Percentiles rank a stretch among this genome's conserved stretches.
Conservation (phyloP, 1,140 invertebrate genomes). For the Dreissena rostriformis region DNA sequence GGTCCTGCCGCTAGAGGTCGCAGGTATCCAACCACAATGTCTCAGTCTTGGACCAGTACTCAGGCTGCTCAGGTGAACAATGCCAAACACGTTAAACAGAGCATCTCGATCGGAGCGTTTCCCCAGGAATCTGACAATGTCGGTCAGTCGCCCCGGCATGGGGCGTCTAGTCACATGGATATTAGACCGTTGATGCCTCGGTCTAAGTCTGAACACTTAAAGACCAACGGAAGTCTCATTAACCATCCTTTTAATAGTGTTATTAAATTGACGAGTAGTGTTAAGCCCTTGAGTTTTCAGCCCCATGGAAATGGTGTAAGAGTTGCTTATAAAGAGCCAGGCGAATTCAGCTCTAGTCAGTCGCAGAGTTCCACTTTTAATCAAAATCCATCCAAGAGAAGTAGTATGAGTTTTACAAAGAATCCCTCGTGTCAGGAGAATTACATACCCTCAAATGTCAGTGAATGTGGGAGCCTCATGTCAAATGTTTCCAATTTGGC, state of each 20-base stretch:
- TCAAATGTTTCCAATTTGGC: conserved; percentile 8
- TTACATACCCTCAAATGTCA: not conserved
- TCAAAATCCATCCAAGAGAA: not conserved
- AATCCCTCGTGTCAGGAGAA: not conserved
- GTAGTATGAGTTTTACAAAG: not conserved
- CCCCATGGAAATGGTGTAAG: conserved; percentile 24
- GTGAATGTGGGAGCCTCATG: conserved; percentile 1
- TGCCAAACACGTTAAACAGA: conserved; percentile 19
- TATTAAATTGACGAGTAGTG: not conserved
- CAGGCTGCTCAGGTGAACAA: conserved; percentile 12
- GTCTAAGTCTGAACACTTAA: conserved; percentile 54
- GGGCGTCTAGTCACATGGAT: not conserved
- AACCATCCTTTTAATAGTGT: conserved; percentile 48
- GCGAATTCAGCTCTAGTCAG: not conserved
- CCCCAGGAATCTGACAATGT: conserved; percentile 3
- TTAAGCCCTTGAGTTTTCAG: not conserved
- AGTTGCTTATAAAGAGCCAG: conserved; percentile 44
- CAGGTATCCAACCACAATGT: conserved; percentile 49
- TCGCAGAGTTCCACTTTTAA: not conserved
- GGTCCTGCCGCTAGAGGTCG: conserved; percentile 29
- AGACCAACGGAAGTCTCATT: conserved; percentile 53
- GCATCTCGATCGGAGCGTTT: conserved; percentile 41
- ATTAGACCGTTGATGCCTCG: conserved; percentile 1
- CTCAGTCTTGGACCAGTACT: conserved; percentile 51
- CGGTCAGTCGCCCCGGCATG: not conserved